Base-by-base conservation (phyloP, 2,113 vertebrate genomes). In the Brachyistius frenatus region DNA sequence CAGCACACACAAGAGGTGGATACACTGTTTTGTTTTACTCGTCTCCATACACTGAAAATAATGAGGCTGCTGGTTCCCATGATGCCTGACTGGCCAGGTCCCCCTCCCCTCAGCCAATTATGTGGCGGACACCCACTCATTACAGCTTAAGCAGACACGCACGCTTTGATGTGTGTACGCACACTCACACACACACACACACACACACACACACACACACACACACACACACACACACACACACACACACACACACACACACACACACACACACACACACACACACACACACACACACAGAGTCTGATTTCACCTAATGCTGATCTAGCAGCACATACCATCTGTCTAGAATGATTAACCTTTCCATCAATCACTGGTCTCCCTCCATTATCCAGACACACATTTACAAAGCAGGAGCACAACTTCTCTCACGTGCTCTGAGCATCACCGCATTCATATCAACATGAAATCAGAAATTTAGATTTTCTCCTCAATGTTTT, bases 271-370 rank as follows among this genome's bases (percentile, higher is more conserved):
- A 62, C 37, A 54, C 61, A 73, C 55, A 71, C 55, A 67, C 63
- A 68, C 31, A 70, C 46, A 60, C 63, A 70, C 66, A 35, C 46
- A 75, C 33, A 70, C 37, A 76, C 61, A 39, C 49, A 65, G 10
- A 77, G 66, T 62, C 73, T 65, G 71, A 70, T 77, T 77, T 86
- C 62, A 78, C 67, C 83, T 86, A 77, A 66, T 85, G 71, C 82
- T 86, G 88, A 90, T 91, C 90, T 93, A 86, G 86, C 85, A 81
- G 79, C 86, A 84, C 86, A 90, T 78, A 90, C 75, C 87, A 80
- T 90, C 84, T 93, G 91, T 91, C 91, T 67, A 16, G 58, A 86
- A 85, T 89, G 86, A 93, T 93, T 91, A 91, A 91, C 90, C 91
- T 91, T 90, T 85, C 89, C 83, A 91, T 91, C 91, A 91, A 77